Evolutionary conservation across 2,888 invertebrate genomes (phyloP).

Genomic region (Patella ulyssiponensis): DNA sequence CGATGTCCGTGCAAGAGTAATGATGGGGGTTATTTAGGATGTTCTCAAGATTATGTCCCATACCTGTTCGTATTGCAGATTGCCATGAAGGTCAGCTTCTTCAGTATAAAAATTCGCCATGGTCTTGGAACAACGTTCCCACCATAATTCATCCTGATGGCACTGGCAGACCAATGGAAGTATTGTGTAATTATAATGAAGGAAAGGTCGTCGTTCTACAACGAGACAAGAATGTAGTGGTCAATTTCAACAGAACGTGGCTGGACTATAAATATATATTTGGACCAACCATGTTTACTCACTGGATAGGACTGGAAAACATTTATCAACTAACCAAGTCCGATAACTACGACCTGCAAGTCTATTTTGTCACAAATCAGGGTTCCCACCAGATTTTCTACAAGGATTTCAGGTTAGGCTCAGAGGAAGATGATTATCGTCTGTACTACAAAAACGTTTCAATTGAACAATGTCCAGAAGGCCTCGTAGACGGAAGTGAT

Average conservation of each 20-base stretch:
- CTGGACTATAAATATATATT: constrained; percentile 4
- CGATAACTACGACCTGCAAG: background rate
- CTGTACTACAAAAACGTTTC: background rate
- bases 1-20: too few species aligned
- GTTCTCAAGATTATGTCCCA: too few species aligned
- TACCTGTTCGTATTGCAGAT: background rate
- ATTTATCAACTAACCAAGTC: background rate
- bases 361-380: background rate
- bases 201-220: background rate
- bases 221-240: background rate
- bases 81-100: background rate
- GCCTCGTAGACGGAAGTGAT: background rate
- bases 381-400: background rate
- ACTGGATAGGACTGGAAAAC: background rate
- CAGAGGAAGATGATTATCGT: background rate
- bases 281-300: background rate
- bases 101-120: background rate
- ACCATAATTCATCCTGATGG: background rate
- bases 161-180: background rate
- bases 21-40: too few species aligned
- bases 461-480: background rate
- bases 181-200: background rate
- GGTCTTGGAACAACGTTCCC: background rate
- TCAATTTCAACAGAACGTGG: background rate
- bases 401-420: background rate